phyloP scores from a whole-genome alignment of 2,888 invertebrate genomes.

The Orgyia antiqua region DNA sequence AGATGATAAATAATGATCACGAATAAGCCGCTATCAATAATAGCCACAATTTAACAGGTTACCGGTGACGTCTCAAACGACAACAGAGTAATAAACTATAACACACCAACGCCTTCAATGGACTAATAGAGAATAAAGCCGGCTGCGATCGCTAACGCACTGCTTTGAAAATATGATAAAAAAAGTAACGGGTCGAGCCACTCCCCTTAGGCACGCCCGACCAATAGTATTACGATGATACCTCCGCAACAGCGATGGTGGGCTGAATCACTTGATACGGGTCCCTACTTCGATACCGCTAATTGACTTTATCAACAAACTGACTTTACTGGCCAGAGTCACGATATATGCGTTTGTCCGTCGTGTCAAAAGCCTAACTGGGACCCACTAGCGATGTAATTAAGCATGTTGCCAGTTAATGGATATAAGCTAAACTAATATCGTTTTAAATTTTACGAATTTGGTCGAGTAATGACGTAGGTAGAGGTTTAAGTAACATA shows the following conservation, averaged over 20 bases:
- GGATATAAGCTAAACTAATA: no score
- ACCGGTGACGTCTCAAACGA: conserved; percentile 49
- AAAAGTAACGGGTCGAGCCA: conserved; percentile 61
- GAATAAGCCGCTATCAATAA: conserved; percentile 46
- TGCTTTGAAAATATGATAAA: conserved; percentile 60
- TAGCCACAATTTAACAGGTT: conserved; percentile 64
- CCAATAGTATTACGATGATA: conserved; percentile 58
- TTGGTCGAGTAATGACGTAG: no score
- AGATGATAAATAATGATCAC: conserved; percentile 46
- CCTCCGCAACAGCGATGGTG: conserved; percentile 57
- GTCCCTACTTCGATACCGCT: conserved; percentile 74
- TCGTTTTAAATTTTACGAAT: no score
- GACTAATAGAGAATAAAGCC: conserved; percentile 72
- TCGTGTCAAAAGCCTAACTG: conserved; percentile 74
- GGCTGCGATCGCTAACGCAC: conserved; percentile 64
- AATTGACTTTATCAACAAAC: conserved; percentile 79
- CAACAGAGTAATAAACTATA: conserved; percentile 71
- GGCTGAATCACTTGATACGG: conserved; percentile 69
- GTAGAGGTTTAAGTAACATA: no score
- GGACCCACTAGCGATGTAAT: conserved; percentile 65
- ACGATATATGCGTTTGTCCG: conserved; percentile 76
- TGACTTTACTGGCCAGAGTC: conserved; percentile 74
- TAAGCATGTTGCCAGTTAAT: conserved; percentile 63
- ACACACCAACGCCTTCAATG: conserved; percentile 73
- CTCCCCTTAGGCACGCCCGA: conserved; percentile 59